Conservation (phyloP, 2,797 vertebrate species). For the Alfaro cultratus region DNA sequence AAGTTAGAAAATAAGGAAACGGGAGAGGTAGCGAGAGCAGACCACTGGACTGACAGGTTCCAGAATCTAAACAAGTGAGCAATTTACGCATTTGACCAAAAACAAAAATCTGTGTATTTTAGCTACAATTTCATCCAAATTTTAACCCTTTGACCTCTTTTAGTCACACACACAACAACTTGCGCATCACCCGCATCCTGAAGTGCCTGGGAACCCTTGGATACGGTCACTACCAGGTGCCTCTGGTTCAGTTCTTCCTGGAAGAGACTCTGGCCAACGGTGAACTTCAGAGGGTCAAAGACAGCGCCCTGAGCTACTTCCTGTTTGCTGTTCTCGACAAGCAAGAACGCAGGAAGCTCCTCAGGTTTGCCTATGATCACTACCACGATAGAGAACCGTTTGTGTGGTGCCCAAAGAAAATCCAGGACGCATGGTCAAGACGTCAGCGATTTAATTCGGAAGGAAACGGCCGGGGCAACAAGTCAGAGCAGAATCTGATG, state of each 20-base stretch:
- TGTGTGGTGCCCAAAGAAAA: constrained; percentile 88
- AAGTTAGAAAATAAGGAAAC: constrained; percentile 66
- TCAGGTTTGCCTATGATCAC: constrained; percentile 84
- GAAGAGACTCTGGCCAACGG: constrained; percentile 80
- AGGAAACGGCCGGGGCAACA: no score
- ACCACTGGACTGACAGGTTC: constrained; percentile 84
- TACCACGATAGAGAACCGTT: constrained; percentile 78
- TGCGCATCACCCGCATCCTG: constrained; percentile 93
- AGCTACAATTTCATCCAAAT: neutral
- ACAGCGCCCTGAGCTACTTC: constrained; percentile 92
- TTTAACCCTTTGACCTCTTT: neutral
- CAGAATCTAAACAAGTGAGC: constrained; percentile 87
- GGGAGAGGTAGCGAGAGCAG: constrained; percentile 77
- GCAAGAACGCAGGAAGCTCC: constrained; percentile 74
- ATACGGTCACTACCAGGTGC: constrained; percentile 83
- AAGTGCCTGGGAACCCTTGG: constrained; percentile 93
- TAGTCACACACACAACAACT: constrained; percentile 89
- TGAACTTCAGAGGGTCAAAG: constrained; percentile 78
- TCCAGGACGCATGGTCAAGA: constrained; percentile 51
- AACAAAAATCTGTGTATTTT: no score
- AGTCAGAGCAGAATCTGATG: neutral
- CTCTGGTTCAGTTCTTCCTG: constrained; percentile 91
- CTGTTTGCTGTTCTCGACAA: constrained; percentile 86
- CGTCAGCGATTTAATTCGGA: accelerated
- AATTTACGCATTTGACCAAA: neutral